Conservation (phyloP, 2,113 vertebrate genomes). For the Halichoerus grypus region DNA sequence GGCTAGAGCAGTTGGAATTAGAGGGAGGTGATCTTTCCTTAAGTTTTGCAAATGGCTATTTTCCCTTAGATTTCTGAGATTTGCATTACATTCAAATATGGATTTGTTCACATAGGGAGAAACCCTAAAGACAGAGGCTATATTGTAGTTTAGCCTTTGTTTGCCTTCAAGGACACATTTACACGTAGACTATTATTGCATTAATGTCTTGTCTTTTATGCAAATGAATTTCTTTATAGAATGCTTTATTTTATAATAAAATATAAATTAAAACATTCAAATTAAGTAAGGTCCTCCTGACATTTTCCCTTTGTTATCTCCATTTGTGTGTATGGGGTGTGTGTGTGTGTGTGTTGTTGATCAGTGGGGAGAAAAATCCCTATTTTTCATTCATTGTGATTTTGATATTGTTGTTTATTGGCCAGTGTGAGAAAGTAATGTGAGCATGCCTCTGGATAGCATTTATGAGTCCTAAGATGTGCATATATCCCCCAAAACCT, state of each 20-base stretch:
- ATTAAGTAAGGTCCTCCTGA: neutral
- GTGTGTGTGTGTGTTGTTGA: neutral
- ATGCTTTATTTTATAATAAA: constrained; percentile 52
- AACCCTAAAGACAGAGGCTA: neutral
- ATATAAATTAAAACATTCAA: constrained; percentile 9
- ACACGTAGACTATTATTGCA: constrained; percentile 30
- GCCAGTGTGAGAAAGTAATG: neutral
- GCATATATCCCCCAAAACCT: neutral
- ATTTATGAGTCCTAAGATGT: neutral
- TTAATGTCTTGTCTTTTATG: constrained; percentile 57
- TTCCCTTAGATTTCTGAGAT: constrained; percentile 73
- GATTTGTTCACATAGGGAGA: constrained; percentile 36
- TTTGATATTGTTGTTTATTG: constrained; percentile 44
- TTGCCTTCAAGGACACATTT: constrained; percentile 50
- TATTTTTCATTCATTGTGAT: constrained; percentile 33
- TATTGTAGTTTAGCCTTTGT: constrained; percentile 64
- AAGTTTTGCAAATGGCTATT: constrained; percentile 66
- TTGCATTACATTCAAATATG: constrained; percentile 75
- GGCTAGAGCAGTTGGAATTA: neutral
- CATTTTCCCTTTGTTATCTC: neutral
- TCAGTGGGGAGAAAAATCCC: neutral
- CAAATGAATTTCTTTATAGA: constrained; percentile 55
- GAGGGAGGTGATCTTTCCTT: constrained; percentile 45
- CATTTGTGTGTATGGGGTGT: neutral
- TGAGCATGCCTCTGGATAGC: neutral